Conservation (phyloP, 2,113 vertebrate genomes). For the Garra rufa region DNA sequence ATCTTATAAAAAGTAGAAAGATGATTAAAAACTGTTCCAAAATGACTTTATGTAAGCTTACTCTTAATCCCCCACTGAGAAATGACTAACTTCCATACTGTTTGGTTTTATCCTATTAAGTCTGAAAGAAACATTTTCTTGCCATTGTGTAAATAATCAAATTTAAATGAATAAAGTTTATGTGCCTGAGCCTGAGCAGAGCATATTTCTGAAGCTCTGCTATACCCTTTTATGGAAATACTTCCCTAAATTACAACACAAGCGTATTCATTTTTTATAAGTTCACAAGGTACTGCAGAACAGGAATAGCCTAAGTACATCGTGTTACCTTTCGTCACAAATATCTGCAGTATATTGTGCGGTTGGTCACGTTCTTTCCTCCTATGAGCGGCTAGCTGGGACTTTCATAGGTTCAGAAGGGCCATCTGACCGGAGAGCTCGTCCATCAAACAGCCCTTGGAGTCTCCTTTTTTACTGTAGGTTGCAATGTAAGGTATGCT, state of each 20-base stretch:
- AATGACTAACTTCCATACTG: not conserved
- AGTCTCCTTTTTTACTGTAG: constrained; percentile 1
- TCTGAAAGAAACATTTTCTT: not conserved
- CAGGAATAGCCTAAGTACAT: constrained; percentile 14
- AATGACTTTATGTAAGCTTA: not conserved
- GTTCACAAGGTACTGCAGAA: not conserved
- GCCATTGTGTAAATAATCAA: constrained; percentile 17
- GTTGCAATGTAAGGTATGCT: constrained; percentile 21
- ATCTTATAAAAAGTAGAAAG: not conserved
- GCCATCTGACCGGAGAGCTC: not conserved
- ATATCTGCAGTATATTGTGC: not conserved
- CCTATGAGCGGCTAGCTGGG: not conserved
- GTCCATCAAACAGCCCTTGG: constrained; percentile 39
- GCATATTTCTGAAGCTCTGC: not conserved
- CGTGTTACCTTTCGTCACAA: not conserved
- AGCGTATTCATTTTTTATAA: not conserved
- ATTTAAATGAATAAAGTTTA: not conserved
- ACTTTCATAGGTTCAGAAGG: not conserved
- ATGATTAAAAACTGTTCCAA: not conserved
- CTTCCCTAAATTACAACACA: constrained; percentile 3
- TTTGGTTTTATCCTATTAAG: not conserved
- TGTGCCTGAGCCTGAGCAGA: not conserved
- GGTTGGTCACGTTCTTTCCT: not conserved
- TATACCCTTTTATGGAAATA: constrained; percentile 29
- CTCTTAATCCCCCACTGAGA: not conserved